Conservation (phyloP, 2,113 vertebrate genomes). For the Crotalus helleri region DNA sequence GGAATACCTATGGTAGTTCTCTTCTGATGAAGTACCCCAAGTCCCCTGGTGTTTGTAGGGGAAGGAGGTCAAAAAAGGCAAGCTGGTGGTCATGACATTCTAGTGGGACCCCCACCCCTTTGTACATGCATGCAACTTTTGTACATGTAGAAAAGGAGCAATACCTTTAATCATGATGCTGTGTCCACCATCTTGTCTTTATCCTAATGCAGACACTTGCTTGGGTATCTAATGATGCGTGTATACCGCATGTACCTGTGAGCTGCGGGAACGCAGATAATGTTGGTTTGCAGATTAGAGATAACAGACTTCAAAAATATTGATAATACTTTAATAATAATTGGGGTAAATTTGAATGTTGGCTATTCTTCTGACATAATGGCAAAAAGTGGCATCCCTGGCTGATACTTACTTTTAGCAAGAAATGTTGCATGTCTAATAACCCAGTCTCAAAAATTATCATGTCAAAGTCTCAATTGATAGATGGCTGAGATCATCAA, state of each 20-base stretch:
- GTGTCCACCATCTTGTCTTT: neutral
- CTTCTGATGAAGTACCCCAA: neutral
- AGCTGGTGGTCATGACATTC: neutral
- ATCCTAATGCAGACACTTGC: neutral
- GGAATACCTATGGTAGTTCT: neutral
- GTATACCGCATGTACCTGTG: neutral
- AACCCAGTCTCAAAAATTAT: neutral
- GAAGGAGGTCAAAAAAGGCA: neutral
- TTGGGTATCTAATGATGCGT: neutral
- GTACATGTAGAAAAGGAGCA: neutral
- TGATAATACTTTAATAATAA: neutral
- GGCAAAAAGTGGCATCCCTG: neutral
- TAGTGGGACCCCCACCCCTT: neutral
- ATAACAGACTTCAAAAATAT: neutral
- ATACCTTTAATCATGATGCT: neutral
- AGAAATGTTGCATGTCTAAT: neutral
- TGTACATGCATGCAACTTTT: neutral
- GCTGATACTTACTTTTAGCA: neutral
- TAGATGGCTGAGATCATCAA: neutral
- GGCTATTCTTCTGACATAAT: neutral
- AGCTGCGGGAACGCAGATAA: neutral
- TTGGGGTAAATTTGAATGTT: neutral
- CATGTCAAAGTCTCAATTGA: neutral
- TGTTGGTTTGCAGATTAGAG: neutral
- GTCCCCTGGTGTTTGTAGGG: neutral